Conservation (phyloP, 2,113 vertebrate genomes). For the Crotalus horridus region DNA sequence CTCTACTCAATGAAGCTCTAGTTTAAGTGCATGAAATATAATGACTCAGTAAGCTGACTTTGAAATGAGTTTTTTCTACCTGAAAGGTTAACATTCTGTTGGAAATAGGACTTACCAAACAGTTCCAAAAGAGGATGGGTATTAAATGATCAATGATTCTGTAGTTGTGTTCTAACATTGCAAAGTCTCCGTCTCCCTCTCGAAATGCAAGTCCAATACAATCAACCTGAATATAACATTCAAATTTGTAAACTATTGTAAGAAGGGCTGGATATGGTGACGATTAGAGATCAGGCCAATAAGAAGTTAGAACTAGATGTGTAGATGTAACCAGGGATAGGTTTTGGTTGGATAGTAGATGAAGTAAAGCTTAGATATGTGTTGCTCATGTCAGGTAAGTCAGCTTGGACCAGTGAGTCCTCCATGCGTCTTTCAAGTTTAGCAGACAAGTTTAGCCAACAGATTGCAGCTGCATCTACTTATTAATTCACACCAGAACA, state of each 20-base stretch:
- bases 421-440: not conserved
- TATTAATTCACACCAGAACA: not conserved
- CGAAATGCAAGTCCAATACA: slow-evolving; percentile 48
- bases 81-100: slow-evolving; percentile 28
- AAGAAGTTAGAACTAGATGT: not conserved
- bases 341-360: not conserved
- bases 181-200: slow-evolving; percentile 15
- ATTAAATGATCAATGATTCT: slow-evolving; percentile 19
- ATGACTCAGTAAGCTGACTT: not conserved
- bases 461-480: not conserved
- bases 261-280: not conserved
- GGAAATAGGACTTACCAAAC: slow-evolving; percentile 26
- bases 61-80: not conserved
- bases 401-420: not conserved
- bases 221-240: slow-evolving; percentile 42
- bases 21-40: accelerated
- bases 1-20: accelerated
- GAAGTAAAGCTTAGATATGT: not conserved
- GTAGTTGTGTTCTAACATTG: slow-evolving; percentile 30
- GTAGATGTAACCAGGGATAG: not conserved
- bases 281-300: not conserved
- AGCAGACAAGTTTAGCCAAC: not conserved
- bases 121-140: slow-evolving; percentile 28
- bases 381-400: not conserved
- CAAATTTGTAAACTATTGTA: slow-evolving; percentile 21